phyloP scores from a whole-genome alignment of 2,797 vertebrate species.

The Platalea minor region DNA sequence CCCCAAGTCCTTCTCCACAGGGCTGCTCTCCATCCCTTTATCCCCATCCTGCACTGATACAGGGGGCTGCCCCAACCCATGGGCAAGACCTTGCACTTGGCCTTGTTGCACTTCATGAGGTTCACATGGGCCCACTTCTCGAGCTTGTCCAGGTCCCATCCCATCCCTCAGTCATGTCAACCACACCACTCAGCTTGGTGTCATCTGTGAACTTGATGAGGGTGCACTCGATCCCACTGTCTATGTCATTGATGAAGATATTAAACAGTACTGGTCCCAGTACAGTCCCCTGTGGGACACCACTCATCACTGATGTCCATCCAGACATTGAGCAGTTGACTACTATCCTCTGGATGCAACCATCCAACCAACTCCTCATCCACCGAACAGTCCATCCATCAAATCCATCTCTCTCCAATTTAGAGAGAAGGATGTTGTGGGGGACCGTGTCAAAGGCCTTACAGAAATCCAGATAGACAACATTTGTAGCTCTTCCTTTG shows the following conservation, averaged over 20 bases:
- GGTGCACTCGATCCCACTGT: accelerated
- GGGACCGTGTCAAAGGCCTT: background rate
- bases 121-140: background rate
- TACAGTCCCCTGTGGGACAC: background rate
- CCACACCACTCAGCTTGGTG: accelerated
- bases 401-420: background rate
- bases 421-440: no score
- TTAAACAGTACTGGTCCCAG: background rate
- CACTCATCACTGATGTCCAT: background rate
- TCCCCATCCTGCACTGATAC: no score
- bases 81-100: background rate
- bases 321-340: background rate
- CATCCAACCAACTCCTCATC: background rate
- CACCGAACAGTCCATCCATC: background rate
- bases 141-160: background rate
- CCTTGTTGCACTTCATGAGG: background rate
- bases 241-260: background rate
- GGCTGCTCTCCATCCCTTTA: background rate
- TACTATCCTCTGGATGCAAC: background rate
- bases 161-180: accelerated
- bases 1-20: background rate
- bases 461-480: background rate
- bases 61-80: accelerated
- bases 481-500: background rate
- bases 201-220: background rate